Evolutionary conservation across 2,888 invertebrate species (phyloP).

Genomic region (Volucella bombylans): DNA sequence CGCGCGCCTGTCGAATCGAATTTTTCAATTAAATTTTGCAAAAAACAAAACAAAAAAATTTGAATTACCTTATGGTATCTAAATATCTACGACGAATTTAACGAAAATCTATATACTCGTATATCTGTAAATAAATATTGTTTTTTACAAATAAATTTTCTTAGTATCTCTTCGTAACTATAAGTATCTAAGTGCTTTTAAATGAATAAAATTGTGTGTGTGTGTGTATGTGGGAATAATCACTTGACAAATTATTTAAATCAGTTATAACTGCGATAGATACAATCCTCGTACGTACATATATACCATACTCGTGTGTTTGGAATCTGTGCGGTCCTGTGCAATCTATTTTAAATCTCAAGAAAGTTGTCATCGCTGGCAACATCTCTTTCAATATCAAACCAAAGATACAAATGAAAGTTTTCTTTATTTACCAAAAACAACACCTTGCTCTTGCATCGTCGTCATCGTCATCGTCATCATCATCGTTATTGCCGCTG

Average conservation of each 20-base stretch:
- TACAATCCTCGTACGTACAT: neutral
- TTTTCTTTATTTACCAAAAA: constrained; percentile 56
- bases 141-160: constrained; percentile 6
- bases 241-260: constrained; percentile 29
- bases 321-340: constrained; percentile 6
- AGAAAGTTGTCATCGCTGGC: constrained; percentile 65
- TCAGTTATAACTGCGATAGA: constrained; percentile 5
- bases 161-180: neutral
- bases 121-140: constrained; percentile 16
- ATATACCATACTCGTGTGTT: neutral
- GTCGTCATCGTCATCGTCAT: no score
- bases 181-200: constrained; percentile 24
- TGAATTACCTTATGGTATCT: constrained; percentile 26
- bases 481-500: no score
- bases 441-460: constrained; percentile 38
- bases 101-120: constrained; percentile 36
- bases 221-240: neutral
- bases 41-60: constrained; percentile 5
- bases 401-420: constrained; percentile 68
- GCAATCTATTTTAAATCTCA: constrained; percentile 43
- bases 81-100: constrained; percentile 39
- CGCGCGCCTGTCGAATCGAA: constrained; percentile 52
- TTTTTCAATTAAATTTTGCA: neutral
- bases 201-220: constrained; percentile 19
- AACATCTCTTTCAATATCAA: constrained; percentile 48